Evolutionary conservation across 2,797 vertebrate species (phyloP).

Genomic region (Pangasius larnaudii): DNA sequence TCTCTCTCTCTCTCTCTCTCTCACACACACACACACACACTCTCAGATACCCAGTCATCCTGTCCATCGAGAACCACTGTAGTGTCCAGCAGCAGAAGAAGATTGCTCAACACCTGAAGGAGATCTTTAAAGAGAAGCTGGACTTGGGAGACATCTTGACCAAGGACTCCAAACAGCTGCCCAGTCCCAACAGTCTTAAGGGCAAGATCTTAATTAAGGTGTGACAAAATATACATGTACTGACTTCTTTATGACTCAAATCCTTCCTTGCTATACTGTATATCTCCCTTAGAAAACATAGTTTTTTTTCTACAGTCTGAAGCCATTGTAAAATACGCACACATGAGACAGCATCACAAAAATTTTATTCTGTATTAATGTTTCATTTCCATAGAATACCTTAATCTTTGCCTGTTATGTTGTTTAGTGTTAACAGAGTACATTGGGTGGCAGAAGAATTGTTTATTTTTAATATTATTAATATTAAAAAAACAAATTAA

Average conservation of each 20-base stretch:
- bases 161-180: conserved; percentile 85
- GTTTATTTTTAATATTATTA: not conserved
- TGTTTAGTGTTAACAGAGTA: not conserved
- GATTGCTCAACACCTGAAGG: conserved; percentile 92
- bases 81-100: conserved; percentile 96
- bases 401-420: not conserved
- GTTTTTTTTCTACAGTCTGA: not conserved
- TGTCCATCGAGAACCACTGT: conserved; percentile 98
- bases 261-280: too few relatives aligned
- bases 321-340: not conserved
- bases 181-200: conserved; percentile 88
- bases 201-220: conserved; percentile 98
- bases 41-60: conserved; percentile 88
- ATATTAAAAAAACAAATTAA: not conserved
- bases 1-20: conserved; percentile 6
- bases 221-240: conserved; percentile 46
- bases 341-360: not conserved
- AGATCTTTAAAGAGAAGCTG: conserved; percentile 90
- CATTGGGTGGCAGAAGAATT: not conserved
- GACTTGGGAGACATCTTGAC: conserved; percentile 80
- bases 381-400: not conserved
- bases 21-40: not conserved
- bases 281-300: not conserved
- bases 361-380: not conserved
- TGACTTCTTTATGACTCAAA: not conserved